Percentiles rank a stretch among this genome's conserved stretches.
Evolutionary conservation across 2,888 invertebrate genomes (phyloP).

Genomic region (Drosophila incognita): DNA sequence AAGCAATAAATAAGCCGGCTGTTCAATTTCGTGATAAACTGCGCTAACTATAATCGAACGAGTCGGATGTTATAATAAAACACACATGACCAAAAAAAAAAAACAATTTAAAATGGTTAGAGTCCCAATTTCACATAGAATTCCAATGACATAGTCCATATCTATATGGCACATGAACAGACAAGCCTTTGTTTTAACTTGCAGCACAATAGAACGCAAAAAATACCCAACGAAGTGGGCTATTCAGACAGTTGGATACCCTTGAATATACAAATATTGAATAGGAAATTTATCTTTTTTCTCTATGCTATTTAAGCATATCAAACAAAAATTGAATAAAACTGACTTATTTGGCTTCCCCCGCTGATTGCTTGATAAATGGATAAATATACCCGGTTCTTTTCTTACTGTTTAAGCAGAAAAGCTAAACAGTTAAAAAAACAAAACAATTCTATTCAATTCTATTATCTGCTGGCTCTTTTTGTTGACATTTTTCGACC

Average conservation of each 20-base stretch:
- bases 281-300: neutral
- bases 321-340: neutral
- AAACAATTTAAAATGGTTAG: neutral
- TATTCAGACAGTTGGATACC: conserved; percentile 16
- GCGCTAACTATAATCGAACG: conserved; percentile 24
- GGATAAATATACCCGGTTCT: conserved; percentile 9
- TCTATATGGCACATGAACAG: conserved; percentile 32
- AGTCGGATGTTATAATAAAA: conserved; percentile 23
- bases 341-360: neutral
- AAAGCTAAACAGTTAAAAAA: conserved; percentile 43
- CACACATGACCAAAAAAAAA: conserved; percentile 32
- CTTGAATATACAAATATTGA: conserved; percentile 8
- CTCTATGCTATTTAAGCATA: neutral
- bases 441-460: conserved; percentile 53
- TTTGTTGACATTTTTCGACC: conserved; percentile 61
- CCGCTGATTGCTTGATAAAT: conserved; percentile 6
- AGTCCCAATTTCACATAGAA: conserved; percentile 5
- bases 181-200: conserved; percentile 67
- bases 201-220: conserved; percentile 3
- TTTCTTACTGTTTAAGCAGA: conserved; percentile 15
- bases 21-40: conserved; percentile 35
- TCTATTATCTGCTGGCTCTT: conserved; percentile 64
- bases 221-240: neutral
- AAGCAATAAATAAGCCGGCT: neutral
- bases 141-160: conserved; percentile 20